Evolutionary conservation across 2,888 invertebrate genomes (phyloP), one percentile per base, ranked within the genome.

Genomic region (Drosophila setosimentum): DNA sequence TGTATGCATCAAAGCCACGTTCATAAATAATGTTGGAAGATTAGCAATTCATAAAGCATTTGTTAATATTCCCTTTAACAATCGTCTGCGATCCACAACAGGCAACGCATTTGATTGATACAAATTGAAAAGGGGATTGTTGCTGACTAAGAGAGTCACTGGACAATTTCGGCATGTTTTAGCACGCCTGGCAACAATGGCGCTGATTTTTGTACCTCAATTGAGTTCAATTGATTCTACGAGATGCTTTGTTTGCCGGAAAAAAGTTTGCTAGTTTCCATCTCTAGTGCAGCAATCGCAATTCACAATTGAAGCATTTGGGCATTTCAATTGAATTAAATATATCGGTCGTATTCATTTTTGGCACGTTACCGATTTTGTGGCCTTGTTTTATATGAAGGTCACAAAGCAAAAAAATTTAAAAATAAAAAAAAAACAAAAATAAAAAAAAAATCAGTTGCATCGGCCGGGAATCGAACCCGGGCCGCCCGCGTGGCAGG

Each of bases 401-500:
- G 45, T 53, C 10, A 32, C n/a, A 5, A 27, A 32, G 10, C 10
- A 30, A 49, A 35, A 35, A 16, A 32, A 27, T 13, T 42, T 10
- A 10, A 35, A 42, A 27, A 50, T 33, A 29, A 2, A 18, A 11
- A 21, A 35, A 37, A 40, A n/a, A 32, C 11, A 21, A 35, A 37
- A 40, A n/a, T 29, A 18, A 21, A 37, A 70, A 69, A 73, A 76
- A 62, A 53, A 0, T 2, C 13, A 0, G 1, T 63, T 78, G 78
- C 78, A 78, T 78, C 78, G 78, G 77, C 78, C 87, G 87, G 87
- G 90, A 87, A 90, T 90, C 87, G 86, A 87, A 90, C 90, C 87
- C 87, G 87, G 90, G 90, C 87, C 87, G 87, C 87, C 87, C 90
- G 87, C 87, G 87, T 87, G 90, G 87, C 90, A 90, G 87, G 87